Conservation (phyloP, 2,797 vertebrate species). For the Danio kyathit region DNA sequence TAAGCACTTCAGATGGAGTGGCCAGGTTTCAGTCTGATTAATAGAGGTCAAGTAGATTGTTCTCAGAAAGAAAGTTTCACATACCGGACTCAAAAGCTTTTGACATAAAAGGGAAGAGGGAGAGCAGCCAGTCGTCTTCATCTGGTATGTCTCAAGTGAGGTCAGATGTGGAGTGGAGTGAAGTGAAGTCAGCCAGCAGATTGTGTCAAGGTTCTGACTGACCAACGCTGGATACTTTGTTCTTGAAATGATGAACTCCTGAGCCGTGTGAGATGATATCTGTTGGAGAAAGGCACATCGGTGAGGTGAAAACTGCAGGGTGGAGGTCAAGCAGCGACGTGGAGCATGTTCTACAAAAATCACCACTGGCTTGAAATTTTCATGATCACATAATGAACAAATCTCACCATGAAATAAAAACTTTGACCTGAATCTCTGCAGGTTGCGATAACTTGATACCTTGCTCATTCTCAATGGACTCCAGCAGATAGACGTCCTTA, state of each 20-base stretch:
- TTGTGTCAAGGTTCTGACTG: conserved; percentile 30
- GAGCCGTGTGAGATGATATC: neutral
- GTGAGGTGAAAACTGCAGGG: neutral
- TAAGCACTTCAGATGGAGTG: conserved; percentile 29
- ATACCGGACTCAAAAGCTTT: conserved; percentile 9
- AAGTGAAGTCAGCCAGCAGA: conserved; percentile 18
- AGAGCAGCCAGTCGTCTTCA: conserved; percentile 35
- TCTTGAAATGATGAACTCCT: conserved; percentile 22
- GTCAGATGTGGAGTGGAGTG: conserved; percentile 22
- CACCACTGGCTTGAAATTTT: neutral
- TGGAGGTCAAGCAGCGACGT: conserved; percentile 5
- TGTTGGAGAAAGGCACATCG: neutral
- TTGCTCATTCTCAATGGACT: conserved; percentile 16
- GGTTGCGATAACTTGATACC: conserved; percentile 8
- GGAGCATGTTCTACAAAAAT: conserved; percentile 14
- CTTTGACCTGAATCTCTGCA: conserved; percentile 9
- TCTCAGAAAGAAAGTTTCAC: conserved; percentile 26
- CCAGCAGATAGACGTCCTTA: neutral
- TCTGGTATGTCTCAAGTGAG: conserved; percentile 43
- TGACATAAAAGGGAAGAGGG: conserved; percentile 28
- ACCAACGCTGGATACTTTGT: conserved; percentile 12
- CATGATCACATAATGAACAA: conserved; percentile 13
- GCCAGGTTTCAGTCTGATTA: conserved; percentile 38
- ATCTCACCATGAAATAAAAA: conserved; percentile 28
- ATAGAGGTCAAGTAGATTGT: conserved; percentile 40